Percentiles rank a stretch among this genome's conserved stretches.
Conservation (phyloP, 2,113 vertebrate species). For the Pachyramphus minor region DNA sequence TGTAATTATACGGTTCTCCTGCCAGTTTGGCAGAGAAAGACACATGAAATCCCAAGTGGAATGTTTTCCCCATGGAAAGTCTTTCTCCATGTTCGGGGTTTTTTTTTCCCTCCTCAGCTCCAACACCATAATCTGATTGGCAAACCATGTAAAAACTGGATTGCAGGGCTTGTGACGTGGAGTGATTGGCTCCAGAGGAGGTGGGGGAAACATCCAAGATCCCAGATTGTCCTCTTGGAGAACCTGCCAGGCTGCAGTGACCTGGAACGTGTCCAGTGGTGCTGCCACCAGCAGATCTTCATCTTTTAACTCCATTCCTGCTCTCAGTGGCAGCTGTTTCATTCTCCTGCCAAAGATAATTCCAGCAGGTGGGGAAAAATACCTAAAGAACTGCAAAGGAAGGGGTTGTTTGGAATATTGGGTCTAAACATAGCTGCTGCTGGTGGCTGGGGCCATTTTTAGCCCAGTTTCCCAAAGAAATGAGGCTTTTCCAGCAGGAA, state of each 20-base stretch:
- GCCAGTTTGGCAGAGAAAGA: constrained; percentile 36
- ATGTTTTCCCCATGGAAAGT: neutral
- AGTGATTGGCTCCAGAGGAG: neutral
- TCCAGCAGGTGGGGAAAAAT: neutral
- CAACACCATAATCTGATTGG: neutral
- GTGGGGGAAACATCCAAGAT: neutral
- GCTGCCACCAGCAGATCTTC: neutral
- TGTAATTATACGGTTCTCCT: constrained; percentile 21
- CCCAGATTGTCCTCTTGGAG: neutral
- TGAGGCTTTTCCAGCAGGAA: neutral
- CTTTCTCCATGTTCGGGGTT: neutral
- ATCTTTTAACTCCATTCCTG: neutral
- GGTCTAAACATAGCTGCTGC: neutral
- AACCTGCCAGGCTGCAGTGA: constrained; percentile 10
- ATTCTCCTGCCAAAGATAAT: constrained; percentile 1
- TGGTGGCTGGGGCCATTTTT: constrained; percentile 8
- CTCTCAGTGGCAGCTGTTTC: constrained; percentile 6
- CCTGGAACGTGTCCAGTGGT: constrained; percentile 39
- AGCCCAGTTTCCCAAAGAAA: neutral
- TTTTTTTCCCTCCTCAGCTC: neutral
- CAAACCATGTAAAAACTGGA: neutral
- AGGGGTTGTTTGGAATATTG: neutral
- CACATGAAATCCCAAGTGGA: constrained; percentile 8
- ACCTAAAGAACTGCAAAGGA: neutral
- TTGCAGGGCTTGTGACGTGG: neutral